These are phyloP conservation scores for Athalia rosae DNA, from an alignment of 2,888 invertebrate genomes.

Conservation along the genomic window DNA sequence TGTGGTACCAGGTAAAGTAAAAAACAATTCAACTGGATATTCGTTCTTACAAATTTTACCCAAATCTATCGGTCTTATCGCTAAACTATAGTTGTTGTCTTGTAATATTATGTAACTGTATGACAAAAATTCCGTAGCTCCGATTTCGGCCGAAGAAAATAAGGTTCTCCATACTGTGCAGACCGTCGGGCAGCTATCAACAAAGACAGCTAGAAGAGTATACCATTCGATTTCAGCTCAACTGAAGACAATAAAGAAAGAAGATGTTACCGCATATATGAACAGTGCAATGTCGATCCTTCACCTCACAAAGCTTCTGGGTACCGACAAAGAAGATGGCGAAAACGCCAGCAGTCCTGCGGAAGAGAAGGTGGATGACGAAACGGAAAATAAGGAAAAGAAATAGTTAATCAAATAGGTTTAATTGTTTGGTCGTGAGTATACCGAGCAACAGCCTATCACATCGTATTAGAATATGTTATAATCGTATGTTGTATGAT, in stretches of 20 bases:
- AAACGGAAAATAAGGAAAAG: conserved; percentile 23
- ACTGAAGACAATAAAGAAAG: conserved; percentile 74
- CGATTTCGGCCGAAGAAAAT: conserved; percentile 79
- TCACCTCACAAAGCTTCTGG: conserved; percentile 67
- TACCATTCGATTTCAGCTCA: conserved; percentile 82
- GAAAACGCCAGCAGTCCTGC: too few relatives aligned
- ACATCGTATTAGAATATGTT: too few relatives aligned
- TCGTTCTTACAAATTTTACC: too few relatives aligned
- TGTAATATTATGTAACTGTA: not conserved
- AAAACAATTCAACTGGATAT: too few relatives aligned
- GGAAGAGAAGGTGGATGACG: conserved; percentile 22
- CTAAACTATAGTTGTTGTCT: not conserved
- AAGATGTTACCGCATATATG: conserved; percentile 68
- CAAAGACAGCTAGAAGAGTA: conserved; percentile 83
- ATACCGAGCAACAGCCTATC: too few relatives aligned
- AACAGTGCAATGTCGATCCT: conserved; percentile 68
- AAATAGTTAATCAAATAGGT: not conserved
- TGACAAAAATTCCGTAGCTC: conserved; percentile 72
- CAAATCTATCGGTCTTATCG: too few relatives aligned
- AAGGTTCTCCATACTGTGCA: conserved; percentile 84
- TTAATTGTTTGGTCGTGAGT: too few relatives aligned
- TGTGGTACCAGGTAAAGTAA: conserved; percentile 71
- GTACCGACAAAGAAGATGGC: conserved; percentile 45
- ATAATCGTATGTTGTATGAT: too few relatives aligned
- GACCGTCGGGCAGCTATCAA: conserved; percentile 83